These are phyloP conservation scores for Sphyrna mokarran DNA, from an alignment of 2,113 vertebrate species.

Conservation along the genomic window DNA sequence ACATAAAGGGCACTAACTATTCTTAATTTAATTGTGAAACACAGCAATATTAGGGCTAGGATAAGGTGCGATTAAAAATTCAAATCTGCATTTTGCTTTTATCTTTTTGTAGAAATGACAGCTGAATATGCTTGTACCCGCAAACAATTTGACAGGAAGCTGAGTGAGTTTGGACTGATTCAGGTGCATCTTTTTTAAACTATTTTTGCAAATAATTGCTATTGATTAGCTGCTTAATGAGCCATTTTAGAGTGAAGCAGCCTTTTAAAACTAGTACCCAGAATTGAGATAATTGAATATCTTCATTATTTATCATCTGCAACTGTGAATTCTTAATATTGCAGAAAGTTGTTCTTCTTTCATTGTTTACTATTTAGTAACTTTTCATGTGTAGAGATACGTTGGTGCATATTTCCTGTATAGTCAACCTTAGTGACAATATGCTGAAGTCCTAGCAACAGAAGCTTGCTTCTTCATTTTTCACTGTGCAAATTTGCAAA, in stretches of 20 bases:
- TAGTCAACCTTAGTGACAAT: background rate
- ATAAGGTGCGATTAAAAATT: background rate
- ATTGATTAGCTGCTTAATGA: background rate
- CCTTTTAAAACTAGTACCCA: background rate
- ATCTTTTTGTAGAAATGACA: conserved; percentile 60
- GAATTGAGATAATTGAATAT: background rate
- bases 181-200: conserved; percentile 62
- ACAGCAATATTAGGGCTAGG: background rate
- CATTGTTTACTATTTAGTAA: background rate
- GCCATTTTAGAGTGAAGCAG: background rate
- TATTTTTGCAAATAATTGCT: accelerated
- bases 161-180: conserved; percentile 90
- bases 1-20: background rate
- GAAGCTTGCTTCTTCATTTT: background rate
- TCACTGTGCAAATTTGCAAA: background rate
- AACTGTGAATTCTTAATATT: background rate
- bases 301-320: background rate
- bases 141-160: conserved; percentile 81
- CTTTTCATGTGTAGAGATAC: background rate
- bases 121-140: conserved; percentile 83
- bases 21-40: background rate
- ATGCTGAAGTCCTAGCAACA: background rate
- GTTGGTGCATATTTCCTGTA: background rate
- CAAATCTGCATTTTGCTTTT: background rate
- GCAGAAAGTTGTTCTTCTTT: background rate